Percentiles rank a stretch among this genome's conserved stretches.
Conservation (phyloP, 2,797 vertebrate species). For the Bradypus variegatus region DNA sequence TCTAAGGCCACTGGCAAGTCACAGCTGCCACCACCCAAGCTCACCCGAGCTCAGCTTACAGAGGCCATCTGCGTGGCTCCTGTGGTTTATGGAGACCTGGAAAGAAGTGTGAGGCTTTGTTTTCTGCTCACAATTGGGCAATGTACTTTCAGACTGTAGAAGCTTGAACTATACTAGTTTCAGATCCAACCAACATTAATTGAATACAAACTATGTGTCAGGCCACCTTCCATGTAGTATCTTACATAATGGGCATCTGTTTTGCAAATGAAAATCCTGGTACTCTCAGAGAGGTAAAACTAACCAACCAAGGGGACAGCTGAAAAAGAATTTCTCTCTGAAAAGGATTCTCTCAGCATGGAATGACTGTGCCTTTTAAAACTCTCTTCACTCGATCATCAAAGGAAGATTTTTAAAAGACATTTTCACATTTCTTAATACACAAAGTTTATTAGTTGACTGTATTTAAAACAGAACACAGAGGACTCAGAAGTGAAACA, state of each 20-base stretch:
- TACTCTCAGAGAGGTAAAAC: not conserved
- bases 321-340: not conserved
- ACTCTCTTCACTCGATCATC: not conserved
- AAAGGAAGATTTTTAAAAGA: not conserved
- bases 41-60: not conserved
- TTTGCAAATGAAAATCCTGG: not conserved
- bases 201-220: not conserved
- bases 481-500: not conserved
- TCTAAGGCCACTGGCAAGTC: not conserved
- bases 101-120: not conserved
- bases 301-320: too few species aligned
- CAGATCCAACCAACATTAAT: not conserved
- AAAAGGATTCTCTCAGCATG: not conserved
- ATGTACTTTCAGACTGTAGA: not conserved
- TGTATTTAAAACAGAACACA: not conserved
- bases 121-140: too few species aligned
- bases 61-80: rapidly evolving
- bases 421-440: not conserved
- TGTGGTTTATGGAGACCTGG: not conserved
- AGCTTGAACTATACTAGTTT: not conserved
- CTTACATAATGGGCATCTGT: not conserved
- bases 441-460: not conserved
- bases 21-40: not conserved
- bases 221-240: not conserved
- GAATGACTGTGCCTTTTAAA: not conserved